These are phyloP conservation scores for Gopherus flavomarginatus DNA, from an alignment of 2,113 vertebrate genomes.

Conservation along the genomic window DNA sequence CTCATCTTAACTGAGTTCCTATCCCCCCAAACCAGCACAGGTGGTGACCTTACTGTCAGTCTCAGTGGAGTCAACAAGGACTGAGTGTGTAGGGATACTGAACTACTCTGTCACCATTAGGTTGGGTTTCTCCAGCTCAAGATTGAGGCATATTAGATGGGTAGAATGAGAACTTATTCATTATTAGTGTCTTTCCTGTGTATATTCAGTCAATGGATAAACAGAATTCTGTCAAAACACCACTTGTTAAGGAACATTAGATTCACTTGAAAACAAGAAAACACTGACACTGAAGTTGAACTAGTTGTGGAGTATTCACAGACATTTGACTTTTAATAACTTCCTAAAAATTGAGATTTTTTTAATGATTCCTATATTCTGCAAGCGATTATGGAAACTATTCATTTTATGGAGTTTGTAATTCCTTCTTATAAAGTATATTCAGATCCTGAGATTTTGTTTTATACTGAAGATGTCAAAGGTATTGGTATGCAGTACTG, in stretches of 20 bases:
- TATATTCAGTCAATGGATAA: neutral
- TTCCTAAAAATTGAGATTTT: neutral
- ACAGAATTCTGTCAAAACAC: neutral
- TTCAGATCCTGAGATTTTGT: neutral
- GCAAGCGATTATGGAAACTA: neutral
- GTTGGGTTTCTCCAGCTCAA: neutral
- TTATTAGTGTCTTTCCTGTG: neutral
- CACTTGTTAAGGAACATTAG: neutral
- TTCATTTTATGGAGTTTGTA: neutral
- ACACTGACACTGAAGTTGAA: neutral
- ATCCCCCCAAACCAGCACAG: neutral
- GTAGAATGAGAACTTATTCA: neutral
- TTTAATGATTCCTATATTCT: neutral
- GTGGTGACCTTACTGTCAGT: neutral
- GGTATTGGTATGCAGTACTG: neutral
- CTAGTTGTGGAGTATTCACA: neutral
- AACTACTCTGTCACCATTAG: conserved; percentile 9
- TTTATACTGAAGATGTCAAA: neutral
- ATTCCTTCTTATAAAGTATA: neutral
- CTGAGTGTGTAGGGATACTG: neutral
- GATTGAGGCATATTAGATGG: neutral
- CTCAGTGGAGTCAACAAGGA: neutral
- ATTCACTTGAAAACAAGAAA: neutral
- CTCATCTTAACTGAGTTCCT: neutral
- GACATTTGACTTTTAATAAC: neutral